phyloP scores from a whole-genome alignment of 2,888 invertebrate species.

The Papilio protenor region DNA sequence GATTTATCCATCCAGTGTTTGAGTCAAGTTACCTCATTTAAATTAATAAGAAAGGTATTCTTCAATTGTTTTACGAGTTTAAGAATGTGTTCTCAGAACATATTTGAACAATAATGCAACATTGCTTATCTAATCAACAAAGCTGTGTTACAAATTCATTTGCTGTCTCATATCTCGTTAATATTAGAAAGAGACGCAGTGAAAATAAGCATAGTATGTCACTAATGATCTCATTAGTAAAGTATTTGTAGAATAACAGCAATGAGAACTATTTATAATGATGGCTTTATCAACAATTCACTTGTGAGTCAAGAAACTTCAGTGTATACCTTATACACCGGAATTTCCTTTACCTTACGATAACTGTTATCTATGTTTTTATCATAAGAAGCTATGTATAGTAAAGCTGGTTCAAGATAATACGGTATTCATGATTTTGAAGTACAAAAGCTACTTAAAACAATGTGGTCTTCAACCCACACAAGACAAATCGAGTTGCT shows the following conservation, averaged over 20 bases:
- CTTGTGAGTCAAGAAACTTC: slow-evolving; percentile 57
- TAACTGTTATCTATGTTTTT: slow-evolving; percentile 53
- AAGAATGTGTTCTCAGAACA: neutral
- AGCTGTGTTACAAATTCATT: neutral
- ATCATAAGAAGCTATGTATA: slow-evolving; percentile 15
- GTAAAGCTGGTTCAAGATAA: neutral
- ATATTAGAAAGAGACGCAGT: neutral
- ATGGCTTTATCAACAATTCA: slow-evolving; percentile 56
- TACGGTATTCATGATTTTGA: neutral
- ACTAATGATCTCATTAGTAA: slow-evolving; percentile 33
- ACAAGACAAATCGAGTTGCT: too few relatives aligned
- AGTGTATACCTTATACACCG: slow-evolving; percentile 55
- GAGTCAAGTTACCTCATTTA: neutral
- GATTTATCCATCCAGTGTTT: neutral
- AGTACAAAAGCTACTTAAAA: neutral
- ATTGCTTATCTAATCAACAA: slow-evolving; percentile 10
- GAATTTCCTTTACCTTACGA: slow-evolving; percentile 62
- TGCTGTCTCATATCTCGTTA: neutral
- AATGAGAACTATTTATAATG: slow-evolving; percentile 42
- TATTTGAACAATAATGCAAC: slow-evolving; percentile 6
- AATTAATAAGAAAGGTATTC: neutral
- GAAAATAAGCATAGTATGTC: neutral
- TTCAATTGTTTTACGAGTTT: neutral
- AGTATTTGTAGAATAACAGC: slow-evolving; percentile 34
- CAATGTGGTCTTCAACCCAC: neutral